These are phyloP conservation scores for Tachysurus fulvidraco DNA, from an alignment of 2,113 vertebrate genomes.

Conservation along the genomic window DNA sequence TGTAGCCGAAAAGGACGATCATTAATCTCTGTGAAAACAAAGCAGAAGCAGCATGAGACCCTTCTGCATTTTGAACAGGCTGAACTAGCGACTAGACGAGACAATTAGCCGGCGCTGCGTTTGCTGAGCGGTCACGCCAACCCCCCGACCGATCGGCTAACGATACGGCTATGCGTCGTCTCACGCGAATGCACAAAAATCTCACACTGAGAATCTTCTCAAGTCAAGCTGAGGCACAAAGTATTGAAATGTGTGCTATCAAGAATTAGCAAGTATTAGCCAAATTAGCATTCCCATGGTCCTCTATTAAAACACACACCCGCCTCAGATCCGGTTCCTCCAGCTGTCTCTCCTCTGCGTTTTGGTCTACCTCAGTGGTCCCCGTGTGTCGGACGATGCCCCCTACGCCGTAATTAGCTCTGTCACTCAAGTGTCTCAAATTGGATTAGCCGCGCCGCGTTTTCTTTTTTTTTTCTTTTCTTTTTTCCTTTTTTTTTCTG, in stretches of 20 bases:
- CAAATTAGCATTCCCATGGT: conserved; percentile 63
- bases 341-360: conserved; percentile 60
- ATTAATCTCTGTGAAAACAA: conserved; percentile 39
- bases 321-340: conserved; percentile 47
- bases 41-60: conserved; percentile 34
- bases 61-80: conserved; percentile 38
- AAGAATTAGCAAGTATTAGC: conserved; percentile 50
- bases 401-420: conserved; percentile 62
- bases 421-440: conserved; percentile 70
- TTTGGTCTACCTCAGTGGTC: conserved; percentile 62
- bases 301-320: conserved; percentile 34
- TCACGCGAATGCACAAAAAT: neutral
- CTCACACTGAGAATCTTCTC: conserved; percentile 22
- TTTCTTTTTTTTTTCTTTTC: neutral
- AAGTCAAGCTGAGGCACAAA: conserved; percentile 15
- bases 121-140: conserved; percentile 6
- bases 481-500: conserved; percentile 26
- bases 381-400: conserved; percentile 62
- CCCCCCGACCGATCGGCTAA: conserved; percentile 4
- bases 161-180: neutral
- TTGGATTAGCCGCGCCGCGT: conserved; percentile 64
- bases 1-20: conserved; percentile 4
- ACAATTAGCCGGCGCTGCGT: conserved; percentile 37
- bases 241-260: conserved; percentile 9
- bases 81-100: conserved; percentile 34